phyloP scores from a whole-genome alignment of 2,797 vertebrate genomes.

The Carduelis carduelis region DNA sequence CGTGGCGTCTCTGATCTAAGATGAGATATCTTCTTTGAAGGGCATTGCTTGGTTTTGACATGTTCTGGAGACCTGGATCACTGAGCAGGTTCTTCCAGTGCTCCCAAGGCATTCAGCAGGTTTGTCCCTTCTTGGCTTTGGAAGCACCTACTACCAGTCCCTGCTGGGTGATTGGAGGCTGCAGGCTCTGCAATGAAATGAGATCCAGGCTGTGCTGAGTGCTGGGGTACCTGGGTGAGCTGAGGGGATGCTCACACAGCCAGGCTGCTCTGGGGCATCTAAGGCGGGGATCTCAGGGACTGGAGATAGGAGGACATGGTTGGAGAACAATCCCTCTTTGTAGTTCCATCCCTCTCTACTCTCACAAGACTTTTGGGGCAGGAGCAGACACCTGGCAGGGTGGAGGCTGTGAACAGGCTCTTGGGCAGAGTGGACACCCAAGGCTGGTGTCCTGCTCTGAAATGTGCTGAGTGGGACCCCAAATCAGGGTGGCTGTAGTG shows the following conservation, averaged over 20 bases:
- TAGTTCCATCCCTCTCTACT: background rate
- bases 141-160: background rate
- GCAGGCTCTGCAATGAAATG: rapidly evolving
- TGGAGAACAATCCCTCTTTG: background rate
- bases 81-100: background rate
- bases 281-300: background rate
- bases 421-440: background rate
- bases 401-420: background rate
- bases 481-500: background rate
- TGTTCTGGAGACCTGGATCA: rapidly evolving
- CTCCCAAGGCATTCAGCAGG: background rate
- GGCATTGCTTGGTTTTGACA: background rate
- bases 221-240: background rate
- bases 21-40: background rate
- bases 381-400: background rate
- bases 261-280: background rate
- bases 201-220: background rate
- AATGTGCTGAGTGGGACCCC: background rate
- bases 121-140: background rate
- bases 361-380: background rate
- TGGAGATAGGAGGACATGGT: background rate
- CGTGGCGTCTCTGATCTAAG: background rate
- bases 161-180: background rate
- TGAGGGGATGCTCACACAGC: background rate
- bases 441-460: background rate